Evolutionary conservation across 2,797 vertebrate species (phyloP), one percentile per base, ranked within the genome.

Genomic region (Acrossocheilus fasciatus): DNA sequence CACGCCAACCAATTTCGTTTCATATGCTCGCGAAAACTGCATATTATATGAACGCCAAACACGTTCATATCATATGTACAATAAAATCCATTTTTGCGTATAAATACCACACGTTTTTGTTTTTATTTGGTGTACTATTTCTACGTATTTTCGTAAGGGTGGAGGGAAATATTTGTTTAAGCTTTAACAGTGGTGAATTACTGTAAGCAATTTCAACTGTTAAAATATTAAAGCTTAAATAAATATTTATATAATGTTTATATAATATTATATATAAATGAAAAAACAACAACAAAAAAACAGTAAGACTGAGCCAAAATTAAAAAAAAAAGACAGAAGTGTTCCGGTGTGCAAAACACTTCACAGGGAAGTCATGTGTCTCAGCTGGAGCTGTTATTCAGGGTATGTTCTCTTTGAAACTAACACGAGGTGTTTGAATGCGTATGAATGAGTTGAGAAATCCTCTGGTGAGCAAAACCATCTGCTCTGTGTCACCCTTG

Each of bases 391-490:
- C 81, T 82, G 23, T 73, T 82, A 64, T 64, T 80, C n/a, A 45
- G 4, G 18, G 36, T 36, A 47, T 83, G 82, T 75, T 83, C 43
- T 64, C 43, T 74, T 36, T 75, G 39, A 83, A 75, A 66, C 68
- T 41, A 43, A 41, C 68, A 82, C 34, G 7, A 70, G 45, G 81
- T 59, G 68, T 83, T 62, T 73, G 50, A 73, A 62, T 75, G 70
- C 57, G 41, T 75, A 62, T 50, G n/a, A 83, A 75, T 64, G 41
- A 83, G 72, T 34, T 50, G 59, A 54, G 59, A 43, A 81, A 77
- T 54, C 86, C 73, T 83, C 64, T 4, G 54, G 86, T 64, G 86
- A 70, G 81, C 47, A 30, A 57, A 83, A 78, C 41, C 86, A 87
- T 78, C 81, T 78, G 81, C 73, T 81, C 59, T n/a, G 41, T 76